Base-by-base conservation (phyloP, 2,113 vertebrate genomes). In the Chaetodon trifascialis region DNA sequence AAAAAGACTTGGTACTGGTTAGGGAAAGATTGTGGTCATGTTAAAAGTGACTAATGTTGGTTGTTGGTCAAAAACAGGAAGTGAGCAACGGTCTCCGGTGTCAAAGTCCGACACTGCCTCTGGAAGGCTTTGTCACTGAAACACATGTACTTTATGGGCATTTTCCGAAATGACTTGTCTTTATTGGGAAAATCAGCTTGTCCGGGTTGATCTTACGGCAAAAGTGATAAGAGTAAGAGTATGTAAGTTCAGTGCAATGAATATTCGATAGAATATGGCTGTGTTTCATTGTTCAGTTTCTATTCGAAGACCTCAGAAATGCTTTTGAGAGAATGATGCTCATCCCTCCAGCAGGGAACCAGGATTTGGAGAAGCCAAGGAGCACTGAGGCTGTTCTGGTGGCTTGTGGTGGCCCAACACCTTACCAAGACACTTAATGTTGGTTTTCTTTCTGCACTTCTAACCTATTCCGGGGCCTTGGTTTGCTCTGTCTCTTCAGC, bases 391-490 rank as follows among this genome's bases (percentile, higher is more conserved):
- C 58, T 70, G 17, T 25, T 52, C 44, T 51, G 19, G 55, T 71
- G 52, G 62, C 68, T 76, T 76, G 76, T 42, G 42, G 36, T 67
- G 52, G 12, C 44, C 34, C 30, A 17, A 8, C 36, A 46, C 55
- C 62, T 83, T 46, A 6, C 59, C 34, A 51, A 71, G 67, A 72
- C 46, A 56, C 58, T 46, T 54, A 51, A 42, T 63, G 30, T 16
- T 59, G 30, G 55, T 56, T 74, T 82, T 54, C 15, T 66, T 80
- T 70, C 14, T 55, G 44, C 62, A 60, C 66, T 56, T 78, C 11
- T 44, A 74, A 65, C 69, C 51, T 63, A 25, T 74, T 66, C 54
- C 58, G 75, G 23, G n/a, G 49, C 40, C 74, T 78, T 11, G 36
- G 68, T 69, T 82, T 72, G 58, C 38, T 34, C 23, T 55, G 16